A percentile compares a stretch with the other conserved stretches of the same genome.
phyloP scores from a whole-genome alignment of 2,888 invertebrate species.

The Macroteleia sp. region DNA sequence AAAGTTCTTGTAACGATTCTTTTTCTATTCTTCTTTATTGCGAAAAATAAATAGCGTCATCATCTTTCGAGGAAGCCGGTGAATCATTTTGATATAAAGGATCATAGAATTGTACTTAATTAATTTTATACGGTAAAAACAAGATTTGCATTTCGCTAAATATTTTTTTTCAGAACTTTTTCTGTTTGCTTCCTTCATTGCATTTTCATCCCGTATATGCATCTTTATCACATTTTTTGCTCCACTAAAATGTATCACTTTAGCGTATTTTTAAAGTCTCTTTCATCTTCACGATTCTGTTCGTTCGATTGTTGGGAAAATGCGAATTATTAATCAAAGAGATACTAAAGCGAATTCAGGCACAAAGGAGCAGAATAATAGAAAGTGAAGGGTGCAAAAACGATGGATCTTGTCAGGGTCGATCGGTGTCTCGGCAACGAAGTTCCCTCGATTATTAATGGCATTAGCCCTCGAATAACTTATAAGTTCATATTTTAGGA shows the following conservation, averaged over 20 bases:
- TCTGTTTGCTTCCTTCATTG: not conserved
- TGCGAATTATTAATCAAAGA: constrained; percentile 48
- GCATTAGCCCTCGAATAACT: constrained; percentile 20
- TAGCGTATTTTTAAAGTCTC: constrained; percentile 35
- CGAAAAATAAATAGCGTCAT: constrained; percentile 23
- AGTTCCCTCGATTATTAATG: constrained; percentile 10
- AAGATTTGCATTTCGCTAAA: constrained; percentile 15
- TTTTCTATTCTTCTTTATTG: constrained; percentile 4
- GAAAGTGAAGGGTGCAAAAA: constrained; percentile 29
- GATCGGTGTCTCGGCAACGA: constrained; percentile 11
- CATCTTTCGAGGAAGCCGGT: constrained; percentile 31
- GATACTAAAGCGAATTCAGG: constrained; percentile 25
- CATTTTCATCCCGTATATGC: not conserved
- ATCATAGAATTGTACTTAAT: constrained; percentile 17
- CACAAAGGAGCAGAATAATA: constrained; percentile 38
- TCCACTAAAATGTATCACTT: constrained; percentile 45
- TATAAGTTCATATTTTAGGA: constrained; percentile 2
- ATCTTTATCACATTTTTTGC: constrained; percentile 28
- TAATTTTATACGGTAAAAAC: constrained; percentile 30
- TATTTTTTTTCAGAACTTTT: no score
- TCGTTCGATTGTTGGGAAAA: constrained; percentile 31
- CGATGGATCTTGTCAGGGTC: constrained; percentile 22
- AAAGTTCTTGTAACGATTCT: constrained; percentile 23
- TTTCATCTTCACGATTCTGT: constrained; percentile 41
- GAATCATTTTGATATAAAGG: constrained; percentile 29